These are phyloP conservation scores for Hippocampus barbouri DNA, from an alignment of 2,113 vertebrate genomes.

Conservation along the genomic window DNA sequence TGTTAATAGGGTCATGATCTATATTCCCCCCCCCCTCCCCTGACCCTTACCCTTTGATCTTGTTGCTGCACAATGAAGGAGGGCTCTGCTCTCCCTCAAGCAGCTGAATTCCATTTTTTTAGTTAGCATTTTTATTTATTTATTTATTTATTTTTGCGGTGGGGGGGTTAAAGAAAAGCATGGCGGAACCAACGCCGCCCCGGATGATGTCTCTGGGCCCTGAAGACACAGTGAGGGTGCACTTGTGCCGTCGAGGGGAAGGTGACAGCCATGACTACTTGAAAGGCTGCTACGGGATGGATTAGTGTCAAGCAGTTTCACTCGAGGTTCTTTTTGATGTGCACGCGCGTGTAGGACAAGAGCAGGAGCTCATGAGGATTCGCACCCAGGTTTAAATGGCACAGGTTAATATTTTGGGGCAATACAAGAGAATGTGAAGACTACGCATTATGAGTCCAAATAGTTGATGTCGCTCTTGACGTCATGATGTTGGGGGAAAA, in stretches of 20 bases:
- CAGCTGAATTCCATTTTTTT: constrained; percentile 59
- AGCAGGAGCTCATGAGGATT: too few species aligned
- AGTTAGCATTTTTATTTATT: constrained; percentile 8
- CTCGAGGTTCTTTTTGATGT: not conserved
- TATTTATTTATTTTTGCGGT: too few species aligned
- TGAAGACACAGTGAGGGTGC: constrained; percentile 44
- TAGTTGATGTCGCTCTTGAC: too few species aligned
- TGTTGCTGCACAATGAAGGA: constrained; percentile 46
- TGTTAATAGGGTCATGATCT: constrained; percentile 63
- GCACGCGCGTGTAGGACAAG: not conserved
- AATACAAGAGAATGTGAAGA: too few species aligned
- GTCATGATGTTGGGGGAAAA: too few species aligned
- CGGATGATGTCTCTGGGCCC: constrained; percentile 36
- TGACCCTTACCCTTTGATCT: constrained; percentile 32
- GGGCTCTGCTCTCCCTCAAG: constrained; percentile 45
- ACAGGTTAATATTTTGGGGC: too few species aligned
- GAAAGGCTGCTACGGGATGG: constrained; percentile 42
- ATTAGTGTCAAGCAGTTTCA: constrained; percentile 54
- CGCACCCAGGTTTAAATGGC: too few species aligned
- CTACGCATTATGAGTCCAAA: too few species aligned
- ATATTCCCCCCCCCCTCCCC: constrained; percentile 19
- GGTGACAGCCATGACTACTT: constrained; percentile 58
- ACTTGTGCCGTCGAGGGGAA: constrained; percentile 39
- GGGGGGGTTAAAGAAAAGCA: constrained; percentile 28
- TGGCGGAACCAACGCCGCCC: constrained; percentile 23